Conservation (phyloP, 2,888 invertebrate genomes). For the Incurvaria masculella region DNA sequence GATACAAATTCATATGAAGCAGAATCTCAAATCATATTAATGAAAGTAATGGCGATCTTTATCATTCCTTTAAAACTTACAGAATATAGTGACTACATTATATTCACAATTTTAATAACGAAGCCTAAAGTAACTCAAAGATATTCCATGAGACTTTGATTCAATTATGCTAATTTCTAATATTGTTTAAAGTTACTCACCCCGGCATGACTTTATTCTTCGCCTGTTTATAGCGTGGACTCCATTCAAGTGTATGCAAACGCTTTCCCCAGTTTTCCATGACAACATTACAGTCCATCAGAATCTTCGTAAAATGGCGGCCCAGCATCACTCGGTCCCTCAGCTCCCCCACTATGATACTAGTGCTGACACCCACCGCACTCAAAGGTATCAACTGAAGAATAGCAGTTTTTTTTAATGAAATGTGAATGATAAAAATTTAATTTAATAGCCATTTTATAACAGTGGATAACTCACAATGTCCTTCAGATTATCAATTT, state of each 20-base stretch:
- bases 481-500: conserved; percentile 44
- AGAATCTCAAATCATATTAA: too few relatives aligned
- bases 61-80: too few relatives aligned
- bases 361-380: conserved; percentile 63
- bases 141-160: too few relatives aligned
- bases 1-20: too few relatives aligned
- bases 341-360: conserved; percentile 59
- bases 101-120: too few relatives aligned
- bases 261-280: conserved; percentile 57
- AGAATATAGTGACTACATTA: too few relatives aligned
- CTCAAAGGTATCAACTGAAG: conserved; percentile 44
- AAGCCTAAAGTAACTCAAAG: too few relatives aligned
- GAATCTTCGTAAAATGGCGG: conserved; percentile 58
- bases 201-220: conserved; percentile 31
- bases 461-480: conserved; percentile 29
- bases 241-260: conserved; percentile 52
- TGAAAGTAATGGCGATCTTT: too few relatives aligned
- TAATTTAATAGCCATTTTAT: background rate
- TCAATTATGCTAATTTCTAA: too few relatives aligned
- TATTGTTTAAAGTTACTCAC: conserved; percentile 25
- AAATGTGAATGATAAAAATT: conserved; percentile 1
- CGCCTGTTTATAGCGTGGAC: conserved; percentile 40
- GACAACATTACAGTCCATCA: conserved; percentile 34
- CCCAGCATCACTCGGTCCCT: conserved; percentile 60
- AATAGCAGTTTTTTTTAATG: too few relatives aligned